Base-by-base conservation (phyloP, 2,113 vertebrate species). In the Pomatorhinus ruficollis region DNA sequence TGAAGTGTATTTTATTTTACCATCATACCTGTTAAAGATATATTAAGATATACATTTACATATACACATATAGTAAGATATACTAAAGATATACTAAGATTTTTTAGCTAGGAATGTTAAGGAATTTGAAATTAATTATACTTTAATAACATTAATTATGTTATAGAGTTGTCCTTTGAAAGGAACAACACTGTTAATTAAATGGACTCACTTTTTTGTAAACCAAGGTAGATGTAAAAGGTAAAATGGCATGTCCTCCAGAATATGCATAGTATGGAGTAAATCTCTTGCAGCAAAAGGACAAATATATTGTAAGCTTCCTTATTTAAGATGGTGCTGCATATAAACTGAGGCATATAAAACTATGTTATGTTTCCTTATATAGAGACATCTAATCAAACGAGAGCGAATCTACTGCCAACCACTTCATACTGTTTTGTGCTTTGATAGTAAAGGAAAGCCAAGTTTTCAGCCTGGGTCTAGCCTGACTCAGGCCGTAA, bases 381-480 rank as follows among this genome's bases (percentile, higher is more conserved):
- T 95, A 68, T 75, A 81, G 86, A 95, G 70, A 70, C 69, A 91
- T 63, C 89, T 69, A 95, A 96, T 96, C 82, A 80, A 97, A 74
- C 39, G 77, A 96, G 95, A 96, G 90, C 37, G 92, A 97, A 98
- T 97, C 95, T 97, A 96, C 95, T 96, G 93, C 97, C 96, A 97
- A 93, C 96, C 52, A 97, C 93, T 98, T 90, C 76, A 60, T 89
- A 77, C 90, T 77, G 71, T 94, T 97, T 91, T 93, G 83, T 95
- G 96, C 97, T 98, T 98, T 98, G 97, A 97, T 95, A 96, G 94
- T 12, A 90, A 94, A 94, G 97, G 97, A 97, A 98, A 98, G 97
- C 98, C 98, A 98, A 98, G 98, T 98, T 98, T 98, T 98, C 98
- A 86, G 98, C 97, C 97, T 56, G 89, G 95, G 96, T 97, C 97